Evolutionary conservation across 2,888 invertebrate species (phyloP), one percentile per base, ranked within the genome.

Genomic region (Lochmaea capreae): DNA sequence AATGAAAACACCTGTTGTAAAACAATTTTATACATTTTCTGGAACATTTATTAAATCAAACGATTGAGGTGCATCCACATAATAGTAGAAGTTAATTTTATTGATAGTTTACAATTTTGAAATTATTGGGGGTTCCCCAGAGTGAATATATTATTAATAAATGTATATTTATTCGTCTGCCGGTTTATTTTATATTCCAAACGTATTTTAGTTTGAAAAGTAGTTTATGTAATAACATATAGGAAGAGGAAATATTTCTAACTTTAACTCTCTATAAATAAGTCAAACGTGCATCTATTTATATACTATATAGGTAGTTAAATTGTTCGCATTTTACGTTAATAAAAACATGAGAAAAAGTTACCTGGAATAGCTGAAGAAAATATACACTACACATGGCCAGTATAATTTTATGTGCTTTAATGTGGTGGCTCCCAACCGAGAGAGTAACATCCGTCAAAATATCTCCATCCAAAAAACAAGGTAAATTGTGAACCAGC

Each of bases 351-450:
- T 83, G 52, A 87, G 39, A n/a, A 22, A 65, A 66, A 43, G 80
- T 80, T 87, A 93, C 94, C 92, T 93, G 93, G 88, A 96, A 96
- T 77, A 96, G 89, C 83, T 95, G 95, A 82, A 95, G 93, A 87
- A 97, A 97, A 88, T 97, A 97, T 80, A 93, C 93, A 87, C 96
- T 96, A 88, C 97, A 96, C 77, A 96, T 95, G 39, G 96, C 96
- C 72, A 97, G 89, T 67, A 97, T 94, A 67, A 97, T 91, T 83
- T 93, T 91, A 87, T 97, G 97, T 1, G 96, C 97, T 82, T 93
- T 93, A 79, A 97, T 89, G n/a, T 93, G 92, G 76, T 94, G 92
- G 26, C 95, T 94, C 81, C 93, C 95, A 6, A 96, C 96, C 78
- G 95, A 95, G 63, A 97, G 89, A 12, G 96, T 96, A 65, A 96